These are phyloP conservation scores for Pantelozetes paolii DNA, from an alignment of 2,888 invertebrate genomes.

Conservation along the genomic window DNA sequence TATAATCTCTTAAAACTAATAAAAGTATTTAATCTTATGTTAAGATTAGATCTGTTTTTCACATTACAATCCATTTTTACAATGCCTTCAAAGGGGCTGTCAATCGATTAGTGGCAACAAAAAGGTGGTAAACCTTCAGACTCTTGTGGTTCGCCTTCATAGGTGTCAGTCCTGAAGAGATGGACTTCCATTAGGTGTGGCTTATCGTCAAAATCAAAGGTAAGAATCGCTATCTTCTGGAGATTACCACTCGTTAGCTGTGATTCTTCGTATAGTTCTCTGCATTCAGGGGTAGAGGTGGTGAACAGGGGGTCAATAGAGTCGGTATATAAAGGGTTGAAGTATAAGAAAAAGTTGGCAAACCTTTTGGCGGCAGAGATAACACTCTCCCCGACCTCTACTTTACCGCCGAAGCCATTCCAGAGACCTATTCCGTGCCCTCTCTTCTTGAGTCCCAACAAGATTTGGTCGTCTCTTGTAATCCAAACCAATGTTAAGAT, in stretches of 20 bases:
- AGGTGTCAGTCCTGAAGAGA: slow-evolving; percentile 61
- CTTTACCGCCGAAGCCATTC: slow-evolving; percentile 77
- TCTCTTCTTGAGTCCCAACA: slow-evolving; percentile 67
- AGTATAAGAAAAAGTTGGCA: not conserved
- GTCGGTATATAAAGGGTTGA: not conserved
- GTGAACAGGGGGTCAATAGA: too few relatives aligned
- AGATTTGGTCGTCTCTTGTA: slow-evolving; percentile 54
- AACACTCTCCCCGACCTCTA: slow-evolving; percentile 64
- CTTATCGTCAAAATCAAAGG: slow-evolving; percentile 62
- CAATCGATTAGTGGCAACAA: too few relatives aligned
- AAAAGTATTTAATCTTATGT: too few relatives aligned
- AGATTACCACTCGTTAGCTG: slow-evolving; percentile 56
- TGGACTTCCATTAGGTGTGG: slow-evolving; percentile 63
- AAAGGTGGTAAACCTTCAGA: slow-evolving; percentile 58
- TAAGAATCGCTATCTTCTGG: slow-evolving; percentile 61
- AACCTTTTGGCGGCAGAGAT: slow-evolving; percentile 63
- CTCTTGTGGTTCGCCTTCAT: slow-evolving; percentile 59
- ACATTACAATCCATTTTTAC: too few relatives aligned
- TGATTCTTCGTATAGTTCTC: slow-evolving; percentile 67
- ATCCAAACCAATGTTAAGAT: slow-evolving; percentile 57
- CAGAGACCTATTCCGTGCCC: slow-evolving; percentile 68
- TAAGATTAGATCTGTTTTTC: too few relatives aligned
- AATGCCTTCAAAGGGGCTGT: too few relatives aligned
- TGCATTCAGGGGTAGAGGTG: too few relatives aligned
- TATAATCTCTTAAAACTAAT: too few relatives aligned